Conservation (phyloP, 2,797 vertebrate genomes). For the Fistularia tabacaria region DNA sequence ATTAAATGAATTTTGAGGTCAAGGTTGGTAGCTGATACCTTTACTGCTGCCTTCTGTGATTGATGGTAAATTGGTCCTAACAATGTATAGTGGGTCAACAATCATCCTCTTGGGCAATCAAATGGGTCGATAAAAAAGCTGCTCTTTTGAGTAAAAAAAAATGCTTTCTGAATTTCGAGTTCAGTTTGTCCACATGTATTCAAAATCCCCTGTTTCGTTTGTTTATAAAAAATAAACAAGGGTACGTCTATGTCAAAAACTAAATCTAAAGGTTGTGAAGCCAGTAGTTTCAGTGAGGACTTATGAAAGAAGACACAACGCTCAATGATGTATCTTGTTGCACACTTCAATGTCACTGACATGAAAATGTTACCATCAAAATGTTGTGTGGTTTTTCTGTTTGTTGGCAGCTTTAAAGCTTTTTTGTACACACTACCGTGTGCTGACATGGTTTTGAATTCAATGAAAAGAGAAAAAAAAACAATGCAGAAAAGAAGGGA, state of each 20-base stretch:
- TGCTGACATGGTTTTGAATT: constrained; percentile 40
- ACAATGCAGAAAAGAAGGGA: constrained; percentile 18
- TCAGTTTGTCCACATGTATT: too few species aligned
- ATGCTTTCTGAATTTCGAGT: too few species aligned
- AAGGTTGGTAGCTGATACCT: constrained; percentile 8
- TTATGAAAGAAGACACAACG: too few species aligned
- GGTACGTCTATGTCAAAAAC: too few species aligned
- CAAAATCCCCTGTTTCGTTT: too few species aligned
- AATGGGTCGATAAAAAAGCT: background rate
- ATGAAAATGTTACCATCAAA: too few species aligned
- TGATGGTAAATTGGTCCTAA: constrained; percentile 18
- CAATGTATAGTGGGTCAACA: constrained; percentile 15
- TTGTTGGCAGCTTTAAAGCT: background rate
- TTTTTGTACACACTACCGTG: background rate
- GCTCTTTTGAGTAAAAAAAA: constrained; percentile 5
- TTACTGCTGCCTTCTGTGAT: constrained; percentile 16
- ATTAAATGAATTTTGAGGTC: constrained; percentile 1
- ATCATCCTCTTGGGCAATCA: constrained; percentile 19
- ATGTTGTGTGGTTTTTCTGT: constrained; percentile 5
- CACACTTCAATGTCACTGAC: too few species aligned
- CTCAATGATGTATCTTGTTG: too few species aligned
- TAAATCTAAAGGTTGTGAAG: constrained; percentile 11
- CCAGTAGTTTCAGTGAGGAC: constrained; percentile 6
- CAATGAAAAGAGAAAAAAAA: constrained; percentile 37
- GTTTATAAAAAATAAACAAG: too few species aligned